A percentile compares a stretch with the other conserved stretches of the same genome.
Conservation (phyloP, 2,113 vertebrate species). For the rat (Rattus norvegicus) region DNA sequence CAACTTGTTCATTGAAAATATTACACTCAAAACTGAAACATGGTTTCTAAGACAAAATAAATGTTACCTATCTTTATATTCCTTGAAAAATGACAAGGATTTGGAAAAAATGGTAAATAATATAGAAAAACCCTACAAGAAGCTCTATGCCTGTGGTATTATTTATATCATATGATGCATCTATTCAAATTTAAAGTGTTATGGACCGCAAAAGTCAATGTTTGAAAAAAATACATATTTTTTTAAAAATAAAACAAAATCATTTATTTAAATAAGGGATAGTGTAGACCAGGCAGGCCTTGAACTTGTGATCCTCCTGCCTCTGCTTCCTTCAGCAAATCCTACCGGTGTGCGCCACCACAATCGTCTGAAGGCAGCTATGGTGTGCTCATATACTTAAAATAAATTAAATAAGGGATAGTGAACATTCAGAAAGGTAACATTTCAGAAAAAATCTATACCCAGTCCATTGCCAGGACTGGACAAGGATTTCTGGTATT, state of each 20-base stretch:
- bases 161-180: no score
- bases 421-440: neutral
- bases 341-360: no score
- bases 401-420: neutral
- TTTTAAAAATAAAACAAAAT: no score
- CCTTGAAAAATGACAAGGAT: neutral
- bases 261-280: neutral
- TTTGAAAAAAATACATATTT: neutral
- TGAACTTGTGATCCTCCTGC: no score
- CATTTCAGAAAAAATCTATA: neutral
- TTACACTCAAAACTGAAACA: neutral
- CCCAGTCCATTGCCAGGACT: neutral
- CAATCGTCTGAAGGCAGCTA: no score
- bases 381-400: no score
- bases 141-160: neutral
- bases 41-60: neutral
- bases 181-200: conserved; percentile 22
- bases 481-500: neutral
- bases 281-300: no score
- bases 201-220: neutral
- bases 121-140: neutral
- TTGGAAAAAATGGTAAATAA: neutral
- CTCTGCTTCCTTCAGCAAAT: no score
- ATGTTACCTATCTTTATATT: neutral
- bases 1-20: neutral